These are phyloP conservation scores for Numenius phaeopus DNA, from an alignment of 2,797 vertebrate genomes.

Conservation along the genomic window DNA sequence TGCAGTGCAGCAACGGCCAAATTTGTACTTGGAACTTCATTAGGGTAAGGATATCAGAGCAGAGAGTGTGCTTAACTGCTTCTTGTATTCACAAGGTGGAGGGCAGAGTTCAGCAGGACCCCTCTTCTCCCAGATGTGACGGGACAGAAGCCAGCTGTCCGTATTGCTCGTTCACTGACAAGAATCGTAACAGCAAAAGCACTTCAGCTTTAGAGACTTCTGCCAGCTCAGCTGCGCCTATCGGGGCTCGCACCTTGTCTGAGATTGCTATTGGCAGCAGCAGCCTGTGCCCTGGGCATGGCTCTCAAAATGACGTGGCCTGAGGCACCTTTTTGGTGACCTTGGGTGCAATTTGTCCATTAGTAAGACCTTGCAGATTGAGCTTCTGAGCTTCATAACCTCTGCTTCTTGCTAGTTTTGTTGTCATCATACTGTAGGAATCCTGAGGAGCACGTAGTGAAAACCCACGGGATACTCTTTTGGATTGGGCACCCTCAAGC, in stretches of 20 bases:
- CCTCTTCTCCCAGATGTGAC: neutral
- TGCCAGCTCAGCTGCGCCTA: neutral
- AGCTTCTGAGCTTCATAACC: neutral
- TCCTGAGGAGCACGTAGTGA: neutral
- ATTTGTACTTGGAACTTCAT: conserved; percentile 55
- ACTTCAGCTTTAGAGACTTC: conserved; percentile 4
- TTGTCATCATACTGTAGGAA: neutral
- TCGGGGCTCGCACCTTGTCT: conserved; percentile 25
- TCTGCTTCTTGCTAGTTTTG: conserved; percentile 34
- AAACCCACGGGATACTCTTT: neutral
- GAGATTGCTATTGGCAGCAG: conserved; percentile 24
- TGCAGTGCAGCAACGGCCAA: neutral
- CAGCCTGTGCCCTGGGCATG: neutral
- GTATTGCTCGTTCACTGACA: neutral
- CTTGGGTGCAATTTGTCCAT: neutral
- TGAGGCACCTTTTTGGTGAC: neutral
- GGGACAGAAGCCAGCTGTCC: conserved; percentile 58
- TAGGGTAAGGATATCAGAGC: neutral
- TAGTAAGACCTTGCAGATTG: neutral
- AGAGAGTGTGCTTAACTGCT: neutral
- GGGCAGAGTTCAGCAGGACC: conserved; percentile 34
- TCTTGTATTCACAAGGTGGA: neutral
- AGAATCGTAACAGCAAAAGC: conserved; percentile 1
- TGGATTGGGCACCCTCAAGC: neutral
- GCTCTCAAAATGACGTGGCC: neutral